Base-by-base conservation (phyloP, 2,888 invertebrate genomes). In the Meteorus colon region DNA sequence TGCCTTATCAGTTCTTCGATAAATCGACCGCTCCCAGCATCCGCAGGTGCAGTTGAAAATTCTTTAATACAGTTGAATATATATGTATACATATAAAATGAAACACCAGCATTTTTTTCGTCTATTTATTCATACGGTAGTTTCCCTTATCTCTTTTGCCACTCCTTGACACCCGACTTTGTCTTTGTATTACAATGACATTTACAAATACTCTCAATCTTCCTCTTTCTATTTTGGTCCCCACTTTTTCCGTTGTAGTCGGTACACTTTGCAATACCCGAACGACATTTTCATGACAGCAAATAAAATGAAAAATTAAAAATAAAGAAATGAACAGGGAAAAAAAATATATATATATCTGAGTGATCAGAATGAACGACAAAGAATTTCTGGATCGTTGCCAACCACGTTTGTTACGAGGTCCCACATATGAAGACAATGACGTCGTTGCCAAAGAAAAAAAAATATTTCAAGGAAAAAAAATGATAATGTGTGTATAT, bases 11-110 rank as follows among this genome's bases (percentile, higher is more conserved):
- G 34, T 66, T 14, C 4, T 62, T 24, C 31, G 41, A 41, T 41
- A 41, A 41, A 41, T 31, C 4, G 41, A 62, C 74, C 74, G 27
- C 74, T 69, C 74, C 74, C 69, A 74, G 74, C 69, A 74, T 74
- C 68, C 69, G 74, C 74, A 69, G 65, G 68, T 69, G 62, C 74
- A 74, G 51, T 73, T 37, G 19, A 45, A 12, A 31, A 37, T 19
- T 65, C 5, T 65, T 65, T 65, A 19, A 45, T 14, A 59, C 67
- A 60, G 29, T 19, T 24, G 19, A 19, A 4, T 24, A 10, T 55
- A 55, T 19, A 19, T 55, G 10, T 55, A 19, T 55, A 19, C n/a
- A 19, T 68, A 69, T 69, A 62, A 34, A 48, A 51, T 48, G 14
- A 55, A 51, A 48, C 59, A 63, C 72, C 48, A 62, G 19, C 27